Evolutionary conservation across 2,797 vertebrate genomes (phyloP), one percentile per base, ranked within the genome.

Genomic region (Crocidura indochinensis): DNA sequence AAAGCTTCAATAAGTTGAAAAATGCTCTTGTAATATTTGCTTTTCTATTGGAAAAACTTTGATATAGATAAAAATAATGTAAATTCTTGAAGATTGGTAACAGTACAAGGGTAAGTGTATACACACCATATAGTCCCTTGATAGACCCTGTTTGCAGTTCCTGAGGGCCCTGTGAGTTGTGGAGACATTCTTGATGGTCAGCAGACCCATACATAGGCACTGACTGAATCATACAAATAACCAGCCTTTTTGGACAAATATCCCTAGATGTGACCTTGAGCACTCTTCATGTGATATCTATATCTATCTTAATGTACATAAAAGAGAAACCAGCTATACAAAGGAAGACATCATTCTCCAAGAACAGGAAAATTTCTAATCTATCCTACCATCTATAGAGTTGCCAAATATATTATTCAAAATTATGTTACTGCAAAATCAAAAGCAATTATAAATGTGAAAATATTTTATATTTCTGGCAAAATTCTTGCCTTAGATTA

Each of bases 11-110:
- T 0, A 15, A 94, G 20, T 64, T 77, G 53, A 56, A 11, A 56
- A 56, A 56, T 12, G 44, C 67, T 60, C 9, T 60, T 65, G 64
- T 75, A 65, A 60, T 22, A 84, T 46, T 80, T 27, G 19, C 47
- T 53, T 51, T 46, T 64, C 24, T 26, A 73, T 26, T 29, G 19
- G 19, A 26, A 29, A 68, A 84, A 78, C 4, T 71, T 10, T 77
- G n/a, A 15, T n/a, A 78, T 12, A 74, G 31, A 74, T 31, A 74
- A 44, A 92, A 76, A 79, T 84, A n/a, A 73, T 60, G 64, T 80
- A 29, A 72, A 51, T 2, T 56, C 53, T 14, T 56, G 53, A 56
- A 19, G 53, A 17, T 56, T 56, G 17, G 17, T 17, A 56, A 56
- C 20, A 56, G 53, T 19, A 56, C 15, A 56, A 56, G 17, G 15